These are phyloP conservation scores for Hylyphantes graminicola DNA, from an alignment of 1,140 invertebrate species.

Conservation along the genomic window DNA sequence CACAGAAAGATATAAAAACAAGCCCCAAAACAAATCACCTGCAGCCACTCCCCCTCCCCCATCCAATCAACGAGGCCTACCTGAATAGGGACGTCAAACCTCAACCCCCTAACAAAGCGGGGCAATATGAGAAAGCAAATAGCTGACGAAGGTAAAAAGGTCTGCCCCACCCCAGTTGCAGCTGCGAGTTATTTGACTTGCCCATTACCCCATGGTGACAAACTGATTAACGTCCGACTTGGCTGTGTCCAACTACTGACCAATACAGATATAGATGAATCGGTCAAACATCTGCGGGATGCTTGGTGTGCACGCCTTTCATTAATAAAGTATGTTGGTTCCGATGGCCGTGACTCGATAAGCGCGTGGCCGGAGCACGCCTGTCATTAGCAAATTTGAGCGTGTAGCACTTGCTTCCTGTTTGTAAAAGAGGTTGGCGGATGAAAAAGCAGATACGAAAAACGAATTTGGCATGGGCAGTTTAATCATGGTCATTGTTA, in stretches of 20 bases:
- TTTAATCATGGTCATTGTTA: too few species aligned
- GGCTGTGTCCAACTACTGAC: neutral
- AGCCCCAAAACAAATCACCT: constrained; percentile 15
- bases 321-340: neutral
- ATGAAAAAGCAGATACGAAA: too few species aligned
- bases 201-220: constrained; percentile 51
- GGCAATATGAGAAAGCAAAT: constrained; percentile 15
- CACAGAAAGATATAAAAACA: neutral
- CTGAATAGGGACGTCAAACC: constrained; percentile 36
- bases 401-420: too few species aligned
- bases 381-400: too few species aligned
- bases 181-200: constrained; percentile 47
- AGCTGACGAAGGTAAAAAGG: neutral
- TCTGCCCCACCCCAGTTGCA: constrained; percentile 2
- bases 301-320: constrained; percentile 2
- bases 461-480: too few species aligned
- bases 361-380: too few species aligned
- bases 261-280: constrained; percentile 1
- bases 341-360: too few species aligned
- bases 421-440: too few species aligned
- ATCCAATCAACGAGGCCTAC: constrained; percentile 37
- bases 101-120: constrained; percentile 4
- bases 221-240: constrained; percentile 47
- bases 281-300: constrained; percentile 4
- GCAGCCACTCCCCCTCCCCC: constrained; percentile 1